Evolutionary conservation across 1,140 invertebrate genomes (phyloP).

Genomic region (Eubasilissa regina): DNA sequence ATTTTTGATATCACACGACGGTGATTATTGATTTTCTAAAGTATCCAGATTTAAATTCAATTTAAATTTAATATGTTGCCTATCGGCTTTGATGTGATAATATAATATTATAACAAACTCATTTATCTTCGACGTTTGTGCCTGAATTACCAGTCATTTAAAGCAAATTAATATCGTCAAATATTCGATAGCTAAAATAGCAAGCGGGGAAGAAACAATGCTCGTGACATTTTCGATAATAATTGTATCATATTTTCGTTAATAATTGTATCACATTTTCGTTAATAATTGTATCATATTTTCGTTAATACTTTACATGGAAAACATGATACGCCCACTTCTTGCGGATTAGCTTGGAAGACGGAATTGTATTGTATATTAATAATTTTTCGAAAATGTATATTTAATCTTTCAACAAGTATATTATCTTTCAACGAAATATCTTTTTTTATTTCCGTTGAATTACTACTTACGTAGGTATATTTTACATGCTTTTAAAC

Average conservation of each 20-base stretch:
- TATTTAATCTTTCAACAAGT: too few species aligned
- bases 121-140: background rate
- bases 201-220: background rate
- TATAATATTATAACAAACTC: too few species aligned
- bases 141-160: background rate
- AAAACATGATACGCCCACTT: background rate
- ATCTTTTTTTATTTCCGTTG: too few species aligned
- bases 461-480: too few species aligned
- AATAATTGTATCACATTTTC: constrained; percentile 21
- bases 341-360: background rate
- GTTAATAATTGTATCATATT: constrained; percentile 19
- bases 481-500: too few species aligned
- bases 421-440: too few species aligned
- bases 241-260: constrained; percentile 17
- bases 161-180: background rate
- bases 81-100: too few species aligned
- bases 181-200: background rate
- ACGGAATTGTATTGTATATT: background rate
- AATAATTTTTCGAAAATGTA: background rate
- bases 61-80: too few species aligned
- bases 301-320: too few species aligned
- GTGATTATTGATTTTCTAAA: too few species aligned
- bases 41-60: too few species aligned
- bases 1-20: too few species aligned
- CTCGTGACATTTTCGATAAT: constrained; percentile 9